phyloP scores from a whole-genome alignment of 1,140 invertebrate genomes.

The Lamellibrachia luymesi region DNA sequence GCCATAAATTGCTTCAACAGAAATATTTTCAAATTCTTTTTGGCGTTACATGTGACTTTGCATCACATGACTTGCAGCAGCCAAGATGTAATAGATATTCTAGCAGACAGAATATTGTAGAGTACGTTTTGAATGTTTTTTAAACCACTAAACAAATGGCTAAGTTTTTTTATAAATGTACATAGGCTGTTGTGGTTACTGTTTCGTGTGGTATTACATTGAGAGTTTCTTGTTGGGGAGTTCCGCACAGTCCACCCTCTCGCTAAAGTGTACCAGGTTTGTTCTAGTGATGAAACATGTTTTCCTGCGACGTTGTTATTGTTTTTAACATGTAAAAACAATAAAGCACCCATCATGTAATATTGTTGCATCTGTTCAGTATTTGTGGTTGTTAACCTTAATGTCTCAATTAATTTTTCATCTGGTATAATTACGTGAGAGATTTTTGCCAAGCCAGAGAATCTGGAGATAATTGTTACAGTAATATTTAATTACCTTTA shows the following conservation, averaged over 20 bases:
- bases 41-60: not conserved
- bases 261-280: not conserved
- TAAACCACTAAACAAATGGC: not conserved
- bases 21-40: not conserved
- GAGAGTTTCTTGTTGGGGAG: not conserved
- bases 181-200: not conserved
- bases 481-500: too few species aligned
- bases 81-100: not conserved
- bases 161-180: not conserved
- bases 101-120: not conserved
- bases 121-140: not conserved
- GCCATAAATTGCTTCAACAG: not conserved
- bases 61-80: not conserved
- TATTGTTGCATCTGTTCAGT: not conserved
- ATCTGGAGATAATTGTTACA: too few species aligned
- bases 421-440: not conserved
- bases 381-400: not conserved
- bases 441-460: too few species aligned
- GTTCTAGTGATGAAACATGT: not conserved
- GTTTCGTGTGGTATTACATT: not conserved
- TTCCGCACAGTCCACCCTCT: not conserved
- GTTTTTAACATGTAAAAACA: not conserved
- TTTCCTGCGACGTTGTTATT: not conserved
- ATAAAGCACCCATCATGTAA: not conserved
- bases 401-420: not conserved